Evolutionary conservation across 2,888 invertebrate species (phyloP), one percentile per base, ranked within the genome.

Genomic region (Callinectes sapidus): DNA sequence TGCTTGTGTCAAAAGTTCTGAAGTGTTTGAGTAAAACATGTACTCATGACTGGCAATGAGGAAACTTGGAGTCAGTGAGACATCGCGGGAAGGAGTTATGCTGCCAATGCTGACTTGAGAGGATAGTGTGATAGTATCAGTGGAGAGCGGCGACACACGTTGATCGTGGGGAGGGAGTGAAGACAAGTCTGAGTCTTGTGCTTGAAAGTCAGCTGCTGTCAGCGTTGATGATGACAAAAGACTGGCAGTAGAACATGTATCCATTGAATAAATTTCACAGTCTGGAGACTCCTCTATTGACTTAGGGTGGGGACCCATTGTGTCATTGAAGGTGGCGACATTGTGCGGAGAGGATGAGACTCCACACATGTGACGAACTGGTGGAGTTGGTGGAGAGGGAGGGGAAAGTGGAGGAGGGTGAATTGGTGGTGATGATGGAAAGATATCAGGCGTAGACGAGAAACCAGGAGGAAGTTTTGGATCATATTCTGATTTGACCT

Each of bases 401-500:
- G 91, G 91, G 1, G 90, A 87, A 77, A 91, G 92, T 18, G 92
- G 92, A 5, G 92, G 92, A 85, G 92, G 91, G 5, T 91, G 92
- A 28, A 91, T 61, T 23, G 91, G 91, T 42, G 89, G 89, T 28
- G 42, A 88, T 23, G 54, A 71, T 8, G 77, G 71, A 35, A 81
- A 55, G 1, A 88, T 87, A 14, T 71, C 32, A 48, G 88, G 18
- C 8, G 55, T 42, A 14, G 28, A 71, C 14, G 61, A 66, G 91
- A 93, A 93, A 13, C 91, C 91, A 32, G 81, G 92, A 42, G 92
- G 92, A 85, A 93, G 92, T 32, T 88, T 92, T 55, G 94, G 94
- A 61, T 94, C 94, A 90, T 94, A 93, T 55, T 93, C 94, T 35
- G 93, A 93, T 35, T 90, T 91, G 14, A 92, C 85, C 39, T 94